Evolutionary conservation across 2,888 invertebrate genomes (phyloP).

Genomic region (Tromatobia lineatoria): DNA sequence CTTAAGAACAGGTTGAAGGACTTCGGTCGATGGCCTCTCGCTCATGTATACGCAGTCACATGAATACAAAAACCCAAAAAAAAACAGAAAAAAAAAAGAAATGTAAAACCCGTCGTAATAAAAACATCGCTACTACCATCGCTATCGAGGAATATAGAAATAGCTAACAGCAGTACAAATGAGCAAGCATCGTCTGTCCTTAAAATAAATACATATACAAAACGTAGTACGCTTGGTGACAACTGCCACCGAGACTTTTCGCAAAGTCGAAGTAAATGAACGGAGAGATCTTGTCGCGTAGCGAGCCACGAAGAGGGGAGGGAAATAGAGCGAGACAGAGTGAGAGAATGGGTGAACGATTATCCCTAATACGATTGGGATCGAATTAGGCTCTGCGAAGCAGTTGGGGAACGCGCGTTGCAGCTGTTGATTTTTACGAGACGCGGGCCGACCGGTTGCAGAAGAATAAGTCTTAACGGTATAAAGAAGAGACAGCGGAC

Average conservation of each 20-base stretch:
- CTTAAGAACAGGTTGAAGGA: no score
- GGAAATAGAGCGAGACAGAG: constrained; percentile 63
- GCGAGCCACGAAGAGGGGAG: constrained; percentile 30
- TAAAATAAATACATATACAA: constrained; percentile 3
- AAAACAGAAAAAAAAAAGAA: no score
- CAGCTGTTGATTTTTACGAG: constrained; percentile 53
- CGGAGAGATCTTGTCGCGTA: not conserved
- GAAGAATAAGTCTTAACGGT: not conserved
- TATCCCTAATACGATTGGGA: constrained; percentile 52
- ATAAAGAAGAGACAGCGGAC: constrained; percentile 9
- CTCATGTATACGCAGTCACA: no score
- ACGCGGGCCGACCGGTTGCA: constrained; percentile 8
- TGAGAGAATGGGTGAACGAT: constrained; percentile 41
- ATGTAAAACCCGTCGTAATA: no score
- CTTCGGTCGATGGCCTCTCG: no score
- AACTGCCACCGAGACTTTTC: constrained; percentile 24
- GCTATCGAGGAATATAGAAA: no score
- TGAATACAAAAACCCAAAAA: no score
- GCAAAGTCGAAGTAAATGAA: constrained; percentile 42
- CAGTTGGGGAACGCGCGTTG: constrained; percentile 22
- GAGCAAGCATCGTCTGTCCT: no score
- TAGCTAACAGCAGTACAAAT: no score
- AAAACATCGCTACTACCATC: no score
- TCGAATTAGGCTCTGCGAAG: constrained; percentile 44
- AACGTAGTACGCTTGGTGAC: not conserved